A percentile compares a stretch with the other conserved stretches of the same genome.
These are phyloP conservation scores for Pyrochroa serraticornis DNA, from an alignment of 2,888 invertebrate species.

Conservation along the genomic window DNA sequence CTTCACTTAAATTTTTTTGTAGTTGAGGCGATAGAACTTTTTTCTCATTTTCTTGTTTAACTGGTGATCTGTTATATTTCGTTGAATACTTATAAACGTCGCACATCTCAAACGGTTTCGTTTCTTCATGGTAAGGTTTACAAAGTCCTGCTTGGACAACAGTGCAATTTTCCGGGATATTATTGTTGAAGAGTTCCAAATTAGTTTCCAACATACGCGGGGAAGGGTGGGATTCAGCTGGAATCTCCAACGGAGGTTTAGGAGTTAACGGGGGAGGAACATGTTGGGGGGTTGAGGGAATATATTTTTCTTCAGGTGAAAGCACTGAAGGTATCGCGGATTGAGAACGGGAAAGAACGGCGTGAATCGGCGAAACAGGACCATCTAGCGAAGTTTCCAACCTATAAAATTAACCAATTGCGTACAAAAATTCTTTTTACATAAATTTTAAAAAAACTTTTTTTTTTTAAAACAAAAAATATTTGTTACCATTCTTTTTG, in stretches of 20 bases:
- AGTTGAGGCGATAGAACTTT: slow-evolving; percentile 2
- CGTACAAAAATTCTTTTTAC: slow-evolving; percentile 18
- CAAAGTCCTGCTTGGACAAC: slow-evolving; percentile 87
- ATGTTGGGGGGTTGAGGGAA: slow-evolving; percentile 25
- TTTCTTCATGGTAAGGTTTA: slow-evolving; percentile 90
- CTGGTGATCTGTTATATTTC: slow-evolving; percentile 75
- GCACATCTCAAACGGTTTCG: slow-evolving; percentile 97
- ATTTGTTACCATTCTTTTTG: slow-evolving; percentile 56
- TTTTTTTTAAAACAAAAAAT: slow-evolving; percentile 1
- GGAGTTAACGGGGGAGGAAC: slow-evolving; percentile 39
- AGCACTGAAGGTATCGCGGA: slow-evolving; percentile 42
- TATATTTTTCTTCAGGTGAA: slow-evolving; percentile 44
- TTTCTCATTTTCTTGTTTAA: slow-evolving; percentile 32
- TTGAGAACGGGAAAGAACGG: slow-evolving; percentile 43
- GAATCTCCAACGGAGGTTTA: slow-evolving; percentile 54
- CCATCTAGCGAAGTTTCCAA: slow-evolving; percentile 57
- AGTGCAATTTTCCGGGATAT: slow-evolving; percentile 83
- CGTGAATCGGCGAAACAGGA: slow-evolving; percentile 43
- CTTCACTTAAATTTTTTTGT: slow-evolving; percentile 38
- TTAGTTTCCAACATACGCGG: slow-evolving; percentile 49
- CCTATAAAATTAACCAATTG: slow-evolving; percentile 38
- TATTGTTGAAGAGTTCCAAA: slow-evolving; percentile 59
- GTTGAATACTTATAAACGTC: slow-evolving; percentile 98
- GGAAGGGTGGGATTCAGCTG: slow-evolving; percentile 56
- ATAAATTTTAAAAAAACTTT: too few relatives aligned